These are phyloP conservation scores for Oreochromis mossambicus DNA, from an alignment of 2,797 vertebrate genomes.

Conservation along the genomic window DNA sequence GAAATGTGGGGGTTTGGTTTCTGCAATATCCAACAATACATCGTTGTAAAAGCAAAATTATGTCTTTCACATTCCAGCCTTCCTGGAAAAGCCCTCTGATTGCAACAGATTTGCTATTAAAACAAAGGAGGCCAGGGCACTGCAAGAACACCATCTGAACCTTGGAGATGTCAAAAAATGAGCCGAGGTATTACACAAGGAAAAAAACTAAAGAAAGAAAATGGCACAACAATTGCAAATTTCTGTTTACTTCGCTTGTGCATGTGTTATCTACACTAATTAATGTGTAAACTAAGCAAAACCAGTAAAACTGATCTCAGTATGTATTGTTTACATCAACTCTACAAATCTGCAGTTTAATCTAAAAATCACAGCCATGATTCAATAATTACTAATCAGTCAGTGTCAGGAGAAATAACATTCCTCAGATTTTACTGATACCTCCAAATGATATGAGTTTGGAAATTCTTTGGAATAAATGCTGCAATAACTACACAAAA, in stretches of 20 bases:
- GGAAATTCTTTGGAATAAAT: not conserved
- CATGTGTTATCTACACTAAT: not conserved
- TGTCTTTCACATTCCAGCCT: conserved; percentile 49
- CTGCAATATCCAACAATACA: conserved; percentile 60
- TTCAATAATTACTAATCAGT: conserved; percentile 41
- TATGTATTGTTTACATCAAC: conserved; percentile 27
- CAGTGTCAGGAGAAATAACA: not conserved
- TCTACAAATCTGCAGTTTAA: conserved; percentile 22
- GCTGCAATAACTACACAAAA: not conserved
- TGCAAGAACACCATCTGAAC: conserved; percentile 25
- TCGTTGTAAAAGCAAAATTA: conserved; percentile 56
- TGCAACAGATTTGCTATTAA: conserved; percentile 59
- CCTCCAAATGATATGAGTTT: not conserved
- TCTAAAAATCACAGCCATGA: conserved; percentile 36
- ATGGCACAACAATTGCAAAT: not conserved
- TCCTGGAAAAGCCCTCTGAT: conserved; percentile 58
- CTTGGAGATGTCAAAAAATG: conserved; percentile 26
- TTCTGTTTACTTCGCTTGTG: not conserved
- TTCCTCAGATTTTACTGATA: not conserved
- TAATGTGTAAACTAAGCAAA: conserved; percentile 31
- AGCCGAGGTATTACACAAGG: not conserved
- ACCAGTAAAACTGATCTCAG: not conserved
- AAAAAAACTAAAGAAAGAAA: not conserved
- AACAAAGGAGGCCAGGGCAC: conserved; percentile 36
- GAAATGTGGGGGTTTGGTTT: conserved; percentile 46